Base-by-base conservation (phyloP, 1,140 invertebrate genomes). In the Meloidogyne floridensis region DNA sequence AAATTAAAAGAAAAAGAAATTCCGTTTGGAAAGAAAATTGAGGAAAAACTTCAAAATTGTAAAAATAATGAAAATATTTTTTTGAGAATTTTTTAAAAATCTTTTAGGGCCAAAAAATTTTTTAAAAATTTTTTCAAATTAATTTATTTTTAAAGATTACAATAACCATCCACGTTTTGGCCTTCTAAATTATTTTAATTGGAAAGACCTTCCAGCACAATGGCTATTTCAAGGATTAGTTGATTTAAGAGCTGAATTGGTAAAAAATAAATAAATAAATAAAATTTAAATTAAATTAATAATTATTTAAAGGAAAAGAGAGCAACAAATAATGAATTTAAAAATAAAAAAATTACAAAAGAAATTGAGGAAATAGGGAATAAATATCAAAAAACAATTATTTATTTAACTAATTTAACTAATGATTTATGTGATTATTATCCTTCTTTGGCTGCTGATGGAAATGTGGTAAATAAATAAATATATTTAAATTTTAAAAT, bases 391-490 rank as follows among this genome's bases (percentile, higher is more conserved):
- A 65, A 65, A 11, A 65, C 7, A 65, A 65, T 65, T n/a, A n/a
- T 65, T 65, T n/a, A 65, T 65, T 65, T 65, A 65, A 65, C 15
- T 65, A 65, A 65, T 65, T 65, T 65, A 65, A 65, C 59, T n/a
- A 15, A 56, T 13, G 53, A 77, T 65, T n/a, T 77, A 6, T 77
- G 75, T 69, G 4, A 77, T 77, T 59, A 77, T 77, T 77, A 51
- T 56, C 75, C 75, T 13, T 77, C 51, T 51, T 56, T 56, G n/a
- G 59, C 59, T n/a, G 7, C 15, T 18, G n/a, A 65, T 65, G 3
- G 4, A 65, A 65, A n/a, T 6, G n/a, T 65, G 59, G 59, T 65
- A 15, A 15, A 6, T 47, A 59, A 13, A 15, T 15, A 2, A 59
- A 59, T 15, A 2, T 15, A 7, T n/a, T 65, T n/a, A 18, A 59